A percentile compares a stretch with the other conserved stretches of the same genome.
Evolutionary conservation across 2,113 vertebrate species (phyloP).

Genomic region (Bombycilla garrulus): DNA sequence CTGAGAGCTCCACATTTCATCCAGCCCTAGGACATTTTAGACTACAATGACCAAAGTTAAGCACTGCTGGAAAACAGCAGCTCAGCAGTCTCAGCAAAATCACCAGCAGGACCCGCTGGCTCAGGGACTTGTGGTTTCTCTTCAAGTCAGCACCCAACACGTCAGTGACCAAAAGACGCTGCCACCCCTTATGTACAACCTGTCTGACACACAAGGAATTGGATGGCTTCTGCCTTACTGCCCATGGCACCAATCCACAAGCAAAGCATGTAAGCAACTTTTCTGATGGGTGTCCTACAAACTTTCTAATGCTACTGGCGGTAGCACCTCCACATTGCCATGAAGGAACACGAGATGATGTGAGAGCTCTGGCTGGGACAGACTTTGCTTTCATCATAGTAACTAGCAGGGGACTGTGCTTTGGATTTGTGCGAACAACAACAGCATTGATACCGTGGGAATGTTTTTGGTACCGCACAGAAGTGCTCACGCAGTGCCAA

Average conservation of each 20-base stretch:
- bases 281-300: not conserved
- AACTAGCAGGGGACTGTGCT: not conserved
- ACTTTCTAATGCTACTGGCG: not conserved
- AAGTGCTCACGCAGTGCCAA: not conserved
- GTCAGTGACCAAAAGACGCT: not conserved
- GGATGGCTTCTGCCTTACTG: not conserved
- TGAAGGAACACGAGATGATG: not conserved
- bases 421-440: not conserved
- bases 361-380: not conserved
- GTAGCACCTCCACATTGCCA: not conserved
- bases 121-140: not conserved
- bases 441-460: not conserved
- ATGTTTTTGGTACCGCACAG: not conserved
- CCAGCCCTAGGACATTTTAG: not conserved
- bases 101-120: not conserved
- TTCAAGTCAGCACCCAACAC: not conserved
- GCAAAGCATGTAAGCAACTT: not conserved
- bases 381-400: not conserved
- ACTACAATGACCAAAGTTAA: not conserved
- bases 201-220: not conserved
- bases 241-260: not conserved
- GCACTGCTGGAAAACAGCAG: not conserved
- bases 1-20: not conserved
- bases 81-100: not conserved
- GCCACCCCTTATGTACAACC: not conserved